Percentiles rank a stretch among this genome's conserved stretches.
These are phyloP conservation scores for Pangasius djambal DNA, from an alignment of 2,797 vertebrate genomes.

Conservation along the genomic window DNA sequence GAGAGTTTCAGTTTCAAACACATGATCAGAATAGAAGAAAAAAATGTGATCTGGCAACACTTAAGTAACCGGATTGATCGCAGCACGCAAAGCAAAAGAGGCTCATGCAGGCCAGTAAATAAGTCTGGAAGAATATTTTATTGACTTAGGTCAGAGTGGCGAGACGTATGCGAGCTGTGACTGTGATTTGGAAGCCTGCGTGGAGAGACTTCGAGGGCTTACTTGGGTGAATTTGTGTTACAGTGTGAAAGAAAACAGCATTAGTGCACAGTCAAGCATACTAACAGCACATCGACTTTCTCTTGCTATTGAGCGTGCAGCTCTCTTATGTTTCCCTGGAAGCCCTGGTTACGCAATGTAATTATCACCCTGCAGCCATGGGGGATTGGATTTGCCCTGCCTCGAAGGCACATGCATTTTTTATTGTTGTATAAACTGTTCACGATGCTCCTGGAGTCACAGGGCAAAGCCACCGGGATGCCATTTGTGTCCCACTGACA, in stretches of 20 bases:
- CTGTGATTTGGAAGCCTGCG: not conserved
- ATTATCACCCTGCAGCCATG: conserved; percentile 5
- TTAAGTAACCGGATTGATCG: not conserved
- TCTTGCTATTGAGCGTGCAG: not conserved
- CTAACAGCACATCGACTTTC: conserved; percentile 15
- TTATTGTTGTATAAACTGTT: not conserved
- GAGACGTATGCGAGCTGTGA: not conserved
- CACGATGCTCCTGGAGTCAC: not conserved
- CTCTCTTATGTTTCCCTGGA: conserved; percentile 3
- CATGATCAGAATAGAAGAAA: not conserved
- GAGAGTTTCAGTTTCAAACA: not conserved
- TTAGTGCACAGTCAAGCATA: conserved; percentile 15
- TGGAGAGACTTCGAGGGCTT: not conserved
- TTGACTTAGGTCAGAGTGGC: not conserved
- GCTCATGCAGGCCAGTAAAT: not conserved
- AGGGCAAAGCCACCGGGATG: not conserved
- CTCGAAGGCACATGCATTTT: conserved; percentile 4
- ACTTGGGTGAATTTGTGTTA: not conserved
- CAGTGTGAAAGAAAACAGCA: not conserved
- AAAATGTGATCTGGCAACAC: not conserved
- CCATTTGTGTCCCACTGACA: not conserved
- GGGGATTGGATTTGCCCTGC: conserved; percentile 16
- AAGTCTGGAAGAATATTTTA: not conserved
- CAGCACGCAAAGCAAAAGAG: not conserved
- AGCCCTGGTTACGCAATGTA: conserved; percentile 23